These are phyloP conservation scores for Theonella swinhoei DNA, from an alignment of 37 sponge, comb jelly and placozoan species.

Conservation along the genomic window DNA sequence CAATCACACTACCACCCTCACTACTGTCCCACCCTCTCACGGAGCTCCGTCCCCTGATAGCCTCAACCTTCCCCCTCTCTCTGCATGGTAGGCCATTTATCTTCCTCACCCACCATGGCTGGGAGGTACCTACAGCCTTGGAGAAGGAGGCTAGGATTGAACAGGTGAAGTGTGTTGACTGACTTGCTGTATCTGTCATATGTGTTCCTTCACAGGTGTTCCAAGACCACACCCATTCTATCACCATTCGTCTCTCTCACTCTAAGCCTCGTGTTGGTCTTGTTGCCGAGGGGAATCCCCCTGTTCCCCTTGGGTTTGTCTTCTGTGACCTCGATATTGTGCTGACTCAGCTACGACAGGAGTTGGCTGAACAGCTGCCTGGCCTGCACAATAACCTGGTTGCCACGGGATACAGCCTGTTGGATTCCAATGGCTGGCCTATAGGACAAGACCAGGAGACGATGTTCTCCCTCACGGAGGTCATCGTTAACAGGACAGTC, in stretches of 20 bases:
- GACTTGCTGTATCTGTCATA: not conserved
- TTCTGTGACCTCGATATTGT: constrained; percentile 22
- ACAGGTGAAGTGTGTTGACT: constrained; percentile 22
- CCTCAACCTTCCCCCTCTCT: not conserved
- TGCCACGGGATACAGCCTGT: constrained; percentile 8
- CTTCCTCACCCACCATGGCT: constrained; percentile 63
- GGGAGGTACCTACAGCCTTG: constrained; percentile 31
- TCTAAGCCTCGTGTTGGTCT: constrained; percentile 35
- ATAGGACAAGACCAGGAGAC: constrained; percentile 57
- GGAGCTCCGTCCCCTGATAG: constrained; percentile 1
- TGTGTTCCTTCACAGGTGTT: not conserved
- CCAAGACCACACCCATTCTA: not conserved
- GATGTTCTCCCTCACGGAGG: constrained; percentile 33
- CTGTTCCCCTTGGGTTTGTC: constrained; percentile 59
- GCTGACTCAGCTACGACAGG: constrained; percentile 15
- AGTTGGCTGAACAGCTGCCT: constrained; percentile 52
- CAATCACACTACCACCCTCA: not conserved
- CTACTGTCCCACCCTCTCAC: not conserved
- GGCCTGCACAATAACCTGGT: constrained; percentile 9
- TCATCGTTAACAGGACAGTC: not conserved
- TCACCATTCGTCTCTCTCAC: constrained; percentile 29
- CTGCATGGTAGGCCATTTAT: not conserved
- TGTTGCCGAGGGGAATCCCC: constrained; percentile 22
- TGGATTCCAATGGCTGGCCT: constrained; percentile 86
- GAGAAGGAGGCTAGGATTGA: constrained; percentile 23